Evolutionary conservation across 2,888 invertebrate genomes (phyloP), one percentile per base, ranked within the genome.

Genomic region (Parnassius apollo): DNA sequence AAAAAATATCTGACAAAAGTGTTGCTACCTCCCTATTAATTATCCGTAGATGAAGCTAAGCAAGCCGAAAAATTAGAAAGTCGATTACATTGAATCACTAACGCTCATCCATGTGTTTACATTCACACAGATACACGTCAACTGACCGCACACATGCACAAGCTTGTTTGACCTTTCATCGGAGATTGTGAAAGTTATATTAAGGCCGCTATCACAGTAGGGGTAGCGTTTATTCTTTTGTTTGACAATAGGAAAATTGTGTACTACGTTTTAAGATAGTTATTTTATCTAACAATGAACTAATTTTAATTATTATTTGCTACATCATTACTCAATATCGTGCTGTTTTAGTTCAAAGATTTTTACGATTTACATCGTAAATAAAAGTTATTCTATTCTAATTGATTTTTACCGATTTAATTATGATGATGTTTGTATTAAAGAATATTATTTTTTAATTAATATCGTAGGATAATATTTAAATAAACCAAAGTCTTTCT

Each of bases 41-140:
- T 11, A 60, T 2, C 10, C 52, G 46, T 9, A 25, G 42, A 18
- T n/a, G 42, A 42, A 42, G n/a, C 50, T 54, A 50, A 18, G 59
- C 59, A 66, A 66, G 70, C 71, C 74, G 74, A 81, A 84, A 82
- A 79, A 79, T 84, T 86, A 86, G 86, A 86, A 86, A 86, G 86
- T 80, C 74, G 77, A 79, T 81, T 78, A 72, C 77, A 80, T 79
- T 78, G 75, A 73, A 74, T 71, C 68, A 71, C 70, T 73, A 67
- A 35, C 49, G 48, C 44, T 35, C 48, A 57, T 57, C 56, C 56
- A 46, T 25, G 42, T 49, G 42, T 49, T 49, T n/a, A 46, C 56
- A 12, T 46, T 46, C 46, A 22, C 57, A 71, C 62, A 61, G 60
- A 51, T 71, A 61, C 71, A 71, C 75, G 73, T 73, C 10, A 13